Conservation (phyloP, 1,140 invertebrate species). For the Vanessa tameamea region DNA sequence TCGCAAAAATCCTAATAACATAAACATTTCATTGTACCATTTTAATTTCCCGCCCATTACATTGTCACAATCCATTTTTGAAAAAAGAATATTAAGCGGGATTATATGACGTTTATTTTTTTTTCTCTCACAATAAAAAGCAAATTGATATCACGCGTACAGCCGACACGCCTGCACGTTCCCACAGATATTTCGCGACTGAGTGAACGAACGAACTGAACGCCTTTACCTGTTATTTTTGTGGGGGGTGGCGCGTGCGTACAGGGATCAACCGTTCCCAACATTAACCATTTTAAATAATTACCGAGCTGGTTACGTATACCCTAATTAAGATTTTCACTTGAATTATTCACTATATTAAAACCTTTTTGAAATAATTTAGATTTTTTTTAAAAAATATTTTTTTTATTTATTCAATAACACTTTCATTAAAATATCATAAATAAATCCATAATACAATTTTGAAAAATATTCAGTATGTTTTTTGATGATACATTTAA, state of each 20-base stretch:
- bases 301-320: slow-evolving; percentile 42
- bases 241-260: slow-evolving; percentile 69
- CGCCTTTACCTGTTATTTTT: slow-evolving; percentile 70
- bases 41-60: slow-evolving; percentile 29
- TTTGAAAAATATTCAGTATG: too few species aligned
- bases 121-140: slow-evolving; percentile 48
- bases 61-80: slow-evolving; percentile 50
- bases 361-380: slow-evolving; percentile 6
- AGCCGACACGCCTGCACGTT: slow-evolving; percentile 61
- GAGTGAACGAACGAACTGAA: slow-evolving; percentile 49
- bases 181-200: slow-evolving; percentile 61
- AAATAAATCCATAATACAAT: too few species aligned
- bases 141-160: slow-evolving; percentile 39
- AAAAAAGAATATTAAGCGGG: slow-evolving; percentile 47
- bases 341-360: slow-evolving; percentile 11
- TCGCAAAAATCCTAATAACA: slow-evolving; percentile 48
- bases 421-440: neutral
- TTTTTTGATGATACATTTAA: neutral
- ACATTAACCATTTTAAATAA: slow-evolving; percentile 47
- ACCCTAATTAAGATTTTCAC: slow-evolving; percentile 36
- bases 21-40: slow-evolving; percentile 41
- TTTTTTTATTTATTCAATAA: too few species aligned
- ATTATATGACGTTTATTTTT: slow-evolving; percentile 53
- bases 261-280: slow-evolving; percentile 39
- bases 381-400: neutral